Evolutionary conservation across 37 sponge, comb jelly and placozoan species (phyloP), one percentile per base, ranked within the genome.

Genomic region (Agelas oroides): DNA sequence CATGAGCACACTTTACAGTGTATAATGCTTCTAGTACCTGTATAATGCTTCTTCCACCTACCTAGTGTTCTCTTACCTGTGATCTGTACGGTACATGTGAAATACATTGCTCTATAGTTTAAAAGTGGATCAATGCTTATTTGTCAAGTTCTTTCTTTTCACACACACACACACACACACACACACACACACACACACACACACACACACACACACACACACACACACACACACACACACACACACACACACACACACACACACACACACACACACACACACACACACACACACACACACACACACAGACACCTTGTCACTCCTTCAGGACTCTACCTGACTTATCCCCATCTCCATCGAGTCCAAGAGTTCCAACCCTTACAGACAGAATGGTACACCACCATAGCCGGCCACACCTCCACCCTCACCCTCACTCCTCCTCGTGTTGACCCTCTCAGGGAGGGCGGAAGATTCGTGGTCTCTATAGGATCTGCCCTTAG

Each of bases 341-440:
- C 78, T 46, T 82, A 71, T 71, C 89, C 83, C 61, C 52, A 70
- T 35, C n/a, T 53, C 18, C 78, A 75, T 18, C 65, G 77, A 16
- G 24, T 0, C 27, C 18, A 36, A 3, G 62, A 59, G 24, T 82
- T 83, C 66, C 19, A 11, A 0, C 83, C 89, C 1, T 1, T 33
- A 1, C 21, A 25, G 12, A 76, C 77, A 24, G n/a, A 60, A 24
- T 89, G 83, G 83, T 89, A 81, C 72, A 60, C 27, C 13, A n/a
- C 77, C 0, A 30, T 84, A 1, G 15, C 35, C 1, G 70, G 78
- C 23, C 77, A 60, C 56, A 72, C 77, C 23, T 5, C 21, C 59
- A 38, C 33, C 78, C 63, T 89, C 78, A 70, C 83, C 28, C 61
- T 88, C 59, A 46, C 82, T 19, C 84, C 89, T 17, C 80, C 89